Evolutionary conservation across 2,888 invertebrate genomes (phyloP), one percentile per base, ranked within the genome.

Genomic region (Octonoba sinensis): DNA sequence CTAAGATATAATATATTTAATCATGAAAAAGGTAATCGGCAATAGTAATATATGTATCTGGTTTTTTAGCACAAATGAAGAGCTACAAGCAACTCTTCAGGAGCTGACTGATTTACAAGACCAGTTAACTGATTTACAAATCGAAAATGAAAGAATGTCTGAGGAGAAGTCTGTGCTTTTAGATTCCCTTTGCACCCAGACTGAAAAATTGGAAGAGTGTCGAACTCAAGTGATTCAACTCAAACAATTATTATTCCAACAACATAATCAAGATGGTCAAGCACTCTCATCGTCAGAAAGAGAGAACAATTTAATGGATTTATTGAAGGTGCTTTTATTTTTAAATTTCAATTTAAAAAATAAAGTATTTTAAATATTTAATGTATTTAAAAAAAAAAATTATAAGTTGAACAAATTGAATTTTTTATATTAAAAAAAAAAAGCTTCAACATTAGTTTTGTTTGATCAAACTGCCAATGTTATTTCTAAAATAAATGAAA

Each of bases 11-110:
- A n/a, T n/a, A n/a, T n/a, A n/a, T n/a, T n/a, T n/a, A n/a, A n/a
- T n/a, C n/a, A n/a, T n/a, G n/a, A n/a, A n/a, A n/a, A n/a, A n/a
- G n/a, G n/a, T n/a, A n/a, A n/a, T n/a, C n/a, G n/a, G n/a, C n/a
- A n/a, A 36, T 11, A 36, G 11, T 36, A 36, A 36, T 4, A 8
- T 36, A 36, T 36, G 4, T 36, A 36, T 8, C 8, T 6, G 6
- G n/a, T 76, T 69, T 75, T 54, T 44, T 47, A 95, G 95, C 84
- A 96, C 96, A 78, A 95, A 94, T 88, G 96, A 96, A 89, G 96
- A 96, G 89, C 90, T 96, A 6, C 96, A 97, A 89, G 97, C 97
- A 0, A 97, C 97, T 0, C 90, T 97, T 64, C 96, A 96, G 86
- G 97, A 97, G 89, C 90, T 96, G 84, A 93, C 95, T 13, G 96